Conservation (phyloP, 2,888 invertebrate genomes). For the Thysanoteuthis rhombus region DNA sequence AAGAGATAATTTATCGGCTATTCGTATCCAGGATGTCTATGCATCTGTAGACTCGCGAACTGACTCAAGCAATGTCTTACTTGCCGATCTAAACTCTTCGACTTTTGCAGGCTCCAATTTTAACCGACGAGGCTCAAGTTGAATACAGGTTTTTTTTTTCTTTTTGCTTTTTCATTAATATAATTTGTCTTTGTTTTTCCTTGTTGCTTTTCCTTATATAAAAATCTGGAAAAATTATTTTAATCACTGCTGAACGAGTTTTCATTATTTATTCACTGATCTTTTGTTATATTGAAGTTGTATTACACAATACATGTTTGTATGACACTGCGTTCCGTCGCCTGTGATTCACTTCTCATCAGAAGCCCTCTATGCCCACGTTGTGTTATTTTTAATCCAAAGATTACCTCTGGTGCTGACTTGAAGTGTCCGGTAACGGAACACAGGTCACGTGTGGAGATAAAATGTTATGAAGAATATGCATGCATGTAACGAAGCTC, state of each 20-base stretch:
- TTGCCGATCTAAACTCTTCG: background rate
- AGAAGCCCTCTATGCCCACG: too few relatives aligned
- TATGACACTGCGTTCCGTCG: too few relatives aligned
- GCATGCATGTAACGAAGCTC: too few relatives aligned
- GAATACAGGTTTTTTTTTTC: background rate
- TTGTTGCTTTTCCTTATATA: background rate
- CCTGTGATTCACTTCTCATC: too few relatives aligned
- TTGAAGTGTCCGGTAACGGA: too few relatives aligned
- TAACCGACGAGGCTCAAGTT: background rate
- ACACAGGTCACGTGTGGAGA: too few relatives aligned
- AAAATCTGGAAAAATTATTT: background rate
- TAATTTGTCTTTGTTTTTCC: background rate
- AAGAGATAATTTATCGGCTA: background rate
- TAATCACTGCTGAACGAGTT: background rate
- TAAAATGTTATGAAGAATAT: too few relatives aligned
- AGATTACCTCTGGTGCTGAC: too few relatives aligned
- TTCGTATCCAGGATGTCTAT: background rate
- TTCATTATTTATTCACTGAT: background rate
- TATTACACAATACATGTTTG: too few relatives aligned
- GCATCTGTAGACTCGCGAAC: background rate
- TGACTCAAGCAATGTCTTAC: background rate
- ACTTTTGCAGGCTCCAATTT: background rate
- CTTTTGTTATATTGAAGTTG: background rate
- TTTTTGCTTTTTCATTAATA: background rate
- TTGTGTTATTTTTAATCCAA: too few relatives aligned